Conservation (phyloP, 2,888 invertebrate species). For the Polydrusus pterygomalis region DNA sequence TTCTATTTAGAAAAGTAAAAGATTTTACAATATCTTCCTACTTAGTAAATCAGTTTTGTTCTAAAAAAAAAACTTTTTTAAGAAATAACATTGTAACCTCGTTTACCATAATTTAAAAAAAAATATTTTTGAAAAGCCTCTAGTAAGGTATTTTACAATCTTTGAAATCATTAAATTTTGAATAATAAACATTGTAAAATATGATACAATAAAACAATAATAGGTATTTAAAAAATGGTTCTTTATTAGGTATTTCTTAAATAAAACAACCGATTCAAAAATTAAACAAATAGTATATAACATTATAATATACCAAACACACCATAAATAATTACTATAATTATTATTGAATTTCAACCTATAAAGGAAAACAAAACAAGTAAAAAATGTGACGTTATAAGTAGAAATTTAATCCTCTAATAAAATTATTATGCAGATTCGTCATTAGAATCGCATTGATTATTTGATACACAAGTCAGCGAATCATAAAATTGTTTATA, state of each 20-base stretch:
- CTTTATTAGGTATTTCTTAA: not conserved
- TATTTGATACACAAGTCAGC: not conserved
- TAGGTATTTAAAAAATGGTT: not conserved
- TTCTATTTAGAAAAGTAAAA: not conserved
- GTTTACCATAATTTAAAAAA: not conserved
- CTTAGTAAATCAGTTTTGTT: not conserved
- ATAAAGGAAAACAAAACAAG: not conserved
- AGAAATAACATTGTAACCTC: not conserved
- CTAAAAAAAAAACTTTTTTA: not conserved
- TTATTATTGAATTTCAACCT: no score
- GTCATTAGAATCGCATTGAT: not conserved
- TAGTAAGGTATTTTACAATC: slow-evolving; percentile 2
- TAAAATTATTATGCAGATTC: not conserved
- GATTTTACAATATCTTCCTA: not conserved
- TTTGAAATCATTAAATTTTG: slow-evolving; percentile 1
- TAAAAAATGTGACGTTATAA: no score
- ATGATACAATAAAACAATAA: not conserved
- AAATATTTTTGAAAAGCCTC: not conserved
- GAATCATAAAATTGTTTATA: slow-evolving; percentile 13
- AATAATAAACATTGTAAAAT: not conserved
- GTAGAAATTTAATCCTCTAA: no score
- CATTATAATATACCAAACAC: no score
- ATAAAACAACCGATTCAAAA: no score
- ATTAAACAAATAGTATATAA: not conserved
- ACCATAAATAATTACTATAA: no score